Evolutionary conservation across 2,888 invertebrate genomes (phyloP).

Genomic region (Copidosoma aretas): DNA sequence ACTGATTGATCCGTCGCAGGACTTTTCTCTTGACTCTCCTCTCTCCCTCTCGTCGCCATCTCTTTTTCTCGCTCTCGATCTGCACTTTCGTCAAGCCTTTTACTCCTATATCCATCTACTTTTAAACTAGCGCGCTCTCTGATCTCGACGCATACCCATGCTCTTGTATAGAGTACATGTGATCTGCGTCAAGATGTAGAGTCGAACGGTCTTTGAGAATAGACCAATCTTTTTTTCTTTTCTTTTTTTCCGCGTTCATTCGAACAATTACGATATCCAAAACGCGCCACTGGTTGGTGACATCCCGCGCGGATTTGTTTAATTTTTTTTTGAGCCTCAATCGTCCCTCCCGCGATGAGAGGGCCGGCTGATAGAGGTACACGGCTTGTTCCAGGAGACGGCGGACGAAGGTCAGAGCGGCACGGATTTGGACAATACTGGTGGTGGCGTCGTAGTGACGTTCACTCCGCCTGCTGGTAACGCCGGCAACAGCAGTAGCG

Average conservation of each 20-base stretch:
- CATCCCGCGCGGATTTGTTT: not conserved
- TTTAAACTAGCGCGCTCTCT: no score
- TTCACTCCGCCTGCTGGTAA: conserved; percentile 39
- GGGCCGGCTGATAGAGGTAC: conserved; percentile 62
- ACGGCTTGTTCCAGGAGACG: conserved; percentile 69
- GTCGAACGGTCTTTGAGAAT: not conserved
- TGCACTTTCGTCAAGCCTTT: conserved; percentile 3
- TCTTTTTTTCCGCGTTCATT: not conserved
- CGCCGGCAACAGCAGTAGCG: conserved; percentile 28
- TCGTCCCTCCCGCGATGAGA: conserved; percentile 49
- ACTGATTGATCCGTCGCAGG: conserved; percentile 32
- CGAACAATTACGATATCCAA: not conserved
- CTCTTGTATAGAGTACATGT: no score
- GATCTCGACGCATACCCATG: no score
- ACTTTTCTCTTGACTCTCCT: conserved; percentile 5
- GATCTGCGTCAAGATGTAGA: no score
- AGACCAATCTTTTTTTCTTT: not conserved
- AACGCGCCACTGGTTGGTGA: not conserved
- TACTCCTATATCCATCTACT: not conserved
- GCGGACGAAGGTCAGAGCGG: conserved; percentile 81
- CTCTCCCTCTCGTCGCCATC: not conserved
- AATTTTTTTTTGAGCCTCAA: conserved; percentile 35
- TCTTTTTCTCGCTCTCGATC: conserved; percentile 6
- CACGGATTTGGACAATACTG: conserved; percentile 59
- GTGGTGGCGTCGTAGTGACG: conserved; percentile 48